Percentiles rank a stretch among this genome's conserved stretches.
Conservation (phyloP, 2,888 invertebrate genomes). For the Papilio elwesi region DNA sequence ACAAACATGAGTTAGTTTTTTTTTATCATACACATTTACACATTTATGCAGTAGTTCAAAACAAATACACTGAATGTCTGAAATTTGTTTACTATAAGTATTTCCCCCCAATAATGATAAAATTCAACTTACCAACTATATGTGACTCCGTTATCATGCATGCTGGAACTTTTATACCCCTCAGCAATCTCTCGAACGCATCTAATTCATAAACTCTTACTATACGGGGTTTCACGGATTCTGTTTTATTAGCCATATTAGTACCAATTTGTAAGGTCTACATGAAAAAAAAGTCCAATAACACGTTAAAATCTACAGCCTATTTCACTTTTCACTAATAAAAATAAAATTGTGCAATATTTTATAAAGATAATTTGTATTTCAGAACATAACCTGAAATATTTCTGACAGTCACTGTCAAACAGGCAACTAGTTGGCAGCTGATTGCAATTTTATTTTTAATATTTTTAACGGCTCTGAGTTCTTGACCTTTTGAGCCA, state of each 20-base stretch:
- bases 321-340: not conserved
- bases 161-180: conserved; percentile 83
- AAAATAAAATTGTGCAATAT: conserved; percentile 15
- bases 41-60: not conserved
- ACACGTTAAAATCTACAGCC: not conserved
- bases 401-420: conserved; percentile 21
- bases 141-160: conserved; percentile 84
- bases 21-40: not conserved
- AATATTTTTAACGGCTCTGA: too few relatives aligned
- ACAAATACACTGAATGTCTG: not conserved
- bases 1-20: not conserved
- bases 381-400: conserved; percentile 13
- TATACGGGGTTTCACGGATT: conserved; percentile 63
- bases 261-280: not conserved
- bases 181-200: conserved; percentile 77
- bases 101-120: not conserved
- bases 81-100: not conserved
- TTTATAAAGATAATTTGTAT: not conserved
- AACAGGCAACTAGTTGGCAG: not conserved
- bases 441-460: too few relatives aligned
- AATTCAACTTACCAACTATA: conserved; percentile 70
- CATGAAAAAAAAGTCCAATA: not conserved
- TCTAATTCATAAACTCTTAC: conserved; percentile 81
- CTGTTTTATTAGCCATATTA: conserved; percentile 66
- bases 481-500: too few relatives aligned